Base-by-base conservation (phyloP, 2,888 invertebrate species). In the Thalpophila matura region DNA sequence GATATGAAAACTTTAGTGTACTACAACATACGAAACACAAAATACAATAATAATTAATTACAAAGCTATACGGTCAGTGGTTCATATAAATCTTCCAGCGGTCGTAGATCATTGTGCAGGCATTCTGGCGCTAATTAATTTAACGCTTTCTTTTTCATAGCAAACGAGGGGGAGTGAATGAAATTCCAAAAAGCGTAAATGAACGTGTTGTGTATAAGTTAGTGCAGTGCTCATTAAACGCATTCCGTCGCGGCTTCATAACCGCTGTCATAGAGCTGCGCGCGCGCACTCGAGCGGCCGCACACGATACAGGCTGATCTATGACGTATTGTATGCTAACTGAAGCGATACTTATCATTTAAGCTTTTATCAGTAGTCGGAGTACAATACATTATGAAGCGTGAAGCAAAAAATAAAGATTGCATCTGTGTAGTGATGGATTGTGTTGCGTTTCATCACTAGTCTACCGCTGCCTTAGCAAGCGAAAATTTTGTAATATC, bases 101-200 rank as follows among this genome's bases (percentile, higher is more conserved):
- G 81, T 72, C 82, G 81, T 93, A 88, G 81, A 92, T 92, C 91
- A 91, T 89, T 84, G 85, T 77, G 80, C 77, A 82, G 83, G 84
- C 86, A 88, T 89, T 88, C 88, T 88, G 86, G 81, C 82, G 87
- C 87, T 93, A 93, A 93, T 93, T 92, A 92, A 91, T 91, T 89
- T 89, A 85, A 87, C 88, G 85, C 88, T 88, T 89, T 88, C 89
- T 91, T 91, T 90, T 87, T 86, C 83, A 86, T 87, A 85, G 82
- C 83, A 85, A 87, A 86, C 82, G 79, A 87, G 87, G 86, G 88
- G 87, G 88, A 88, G 84, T 89, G 89, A 91, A 92, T 91, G 91
- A 90, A 89, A 93, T 91, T 90, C 90, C 90, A 88, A 92, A 91
- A 91, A 90, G 90, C 84, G 87, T 89, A 89, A 91, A 89, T 87